Evolutionary conservation across 2,888 invertebrate species (phyloP).

Genomic region (Acanthacorydalis orientalis): DNA sequence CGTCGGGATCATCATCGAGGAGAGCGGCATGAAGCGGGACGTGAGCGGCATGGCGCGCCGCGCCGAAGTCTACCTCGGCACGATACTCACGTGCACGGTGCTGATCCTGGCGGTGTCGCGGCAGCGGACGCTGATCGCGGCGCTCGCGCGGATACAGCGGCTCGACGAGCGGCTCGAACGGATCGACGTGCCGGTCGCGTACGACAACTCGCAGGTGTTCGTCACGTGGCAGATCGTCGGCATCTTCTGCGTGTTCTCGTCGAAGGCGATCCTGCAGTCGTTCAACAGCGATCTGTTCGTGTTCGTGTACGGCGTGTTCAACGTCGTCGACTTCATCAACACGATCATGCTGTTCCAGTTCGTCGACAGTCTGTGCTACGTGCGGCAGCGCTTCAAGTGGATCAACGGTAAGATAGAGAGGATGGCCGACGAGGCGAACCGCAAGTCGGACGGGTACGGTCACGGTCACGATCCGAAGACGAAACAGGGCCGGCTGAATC

Average conservation of each 20-base stretch:
- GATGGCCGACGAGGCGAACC: too few relatives aligned
- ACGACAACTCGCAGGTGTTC: constrained; percentile 11
- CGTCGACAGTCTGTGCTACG: too few relatives aligned
- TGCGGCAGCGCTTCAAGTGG: too few relatives aligned
- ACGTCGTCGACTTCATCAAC: too few relatives aligned
- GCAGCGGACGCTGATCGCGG: constrained; percentile 10
- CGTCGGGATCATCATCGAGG: constrained; percentile 9
- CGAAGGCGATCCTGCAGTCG: constrained; percentile 10
- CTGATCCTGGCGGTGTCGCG: constrained; percentile 10
- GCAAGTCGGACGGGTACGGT: too few relatives aligned
- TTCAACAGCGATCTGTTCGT: constrained; percentile 9
- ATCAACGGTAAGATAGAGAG: too few relatives aligned
- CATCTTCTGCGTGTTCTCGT: constrained; percentile 10
- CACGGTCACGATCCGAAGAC: too few relatives aligned
- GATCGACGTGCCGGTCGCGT: constrained; percentile 9
- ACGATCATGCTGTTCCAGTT: too few relatives aligned
- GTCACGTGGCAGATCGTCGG: constrained; percentile 9
- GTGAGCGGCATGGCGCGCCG: constrained; percentile 12
- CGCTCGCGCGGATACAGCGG: constrained; percentile 8
- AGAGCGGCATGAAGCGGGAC: constrained; percentile 8
- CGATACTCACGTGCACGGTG: constrained; percentile 10
- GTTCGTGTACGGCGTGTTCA: constrained; percentile 11
- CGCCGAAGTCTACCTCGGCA: constrained; percentile 13
- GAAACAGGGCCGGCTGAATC: too few relatives aligned
- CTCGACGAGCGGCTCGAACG: constrained; percentile 9